Evolutionary conservation across 2,113 vertebrate species (phyloP).

Genomic region (Sisor rabdophorus): DNA sequence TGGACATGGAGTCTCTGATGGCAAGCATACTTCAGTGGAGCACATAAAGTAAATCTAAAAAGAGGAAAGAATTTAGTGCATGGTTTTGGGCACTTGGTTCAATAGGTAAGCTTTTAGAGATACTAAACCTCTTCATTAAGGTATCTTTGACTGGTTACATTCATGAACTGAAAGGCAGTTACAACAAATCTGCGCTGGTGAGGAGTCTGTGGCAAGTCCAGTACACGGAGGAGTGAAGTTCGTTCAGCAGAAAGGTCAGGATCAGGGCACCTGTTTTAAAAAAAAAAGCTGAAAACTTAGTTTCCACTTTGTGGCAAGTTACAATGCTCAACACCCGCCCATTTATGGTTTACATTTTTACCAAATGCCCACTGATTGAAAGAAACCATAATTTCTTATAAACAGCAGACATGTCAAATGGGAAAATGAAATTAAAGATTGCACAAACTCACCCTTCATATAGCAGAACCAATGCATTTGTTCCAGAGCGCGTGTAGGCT

Average conservation of each 20-base stretch:
- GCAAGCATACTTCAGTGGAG: conserved; percentile 62
- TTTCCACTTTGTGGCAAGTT: neutral
- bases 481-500: conserved; percentile 64
- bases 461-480: conserved; percentile 61
- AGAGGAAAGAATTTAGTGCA: neutral
- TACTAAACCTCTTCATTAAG: conserved; percentile 64
- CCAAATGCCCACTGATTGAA: neutral
- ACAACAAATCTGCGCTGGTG: conserved; percentile 59
- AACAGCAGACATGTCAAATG: neutral
- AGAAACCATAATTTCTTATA: neutral
- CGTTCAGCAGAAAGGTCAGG: conserved; percentile 47
- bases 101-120: neutral
- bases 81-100: neutral
- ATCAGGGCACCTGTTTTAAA: conserved; percentile 63
- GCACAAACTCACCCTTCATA: conserved; percentile 63
- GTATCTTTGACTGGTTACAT: conserved; percentile 55
- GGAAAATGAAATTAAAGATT: neutral
- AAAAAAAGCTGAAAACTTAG: neutral
- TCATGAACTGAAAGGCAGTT: conserved; percentile 67
- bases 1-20: conserved; percentile 47
- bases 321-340: neutral
- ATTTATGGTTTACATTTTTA: neutral
- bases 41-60: conserved; percentile 72
- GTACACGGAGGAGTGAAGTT: conserved; percentile 49
- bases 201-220: conserved; percentile 31